These are phyloP conservation scores for Ramphastos sulfuratus DNA, from an alignment of 2,113 vertebrate species.

Conservation along the genomic window DNA sequence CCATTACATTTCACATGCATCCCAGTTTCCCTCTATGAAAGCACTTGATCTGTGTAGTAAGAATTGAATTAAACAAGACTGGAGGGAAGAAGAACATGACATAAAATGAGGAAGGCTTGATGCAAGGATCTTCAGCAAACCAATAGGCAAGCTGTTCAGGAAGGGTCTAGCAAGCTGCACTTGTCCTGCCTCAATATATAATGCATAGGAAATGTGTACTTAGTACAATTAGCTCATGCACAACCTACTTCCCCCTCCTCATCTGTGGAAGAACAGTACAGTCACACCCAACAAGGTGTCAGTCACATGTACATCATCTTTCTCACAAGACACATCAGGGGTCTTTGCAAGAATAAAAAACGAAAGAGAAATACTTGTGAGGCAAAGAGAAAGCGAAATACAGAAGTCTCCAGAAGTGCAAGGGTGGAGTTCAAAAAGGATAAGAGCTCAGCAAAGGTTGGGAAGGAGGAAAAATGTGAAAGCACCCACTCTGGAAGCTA, in stretches of 20 bases:
- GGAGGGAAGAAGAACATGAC: background rate
- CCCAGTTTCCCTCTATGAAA: background rate
- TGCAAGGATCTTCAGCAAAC: background rate
- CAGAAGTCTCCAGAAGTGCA: background rate
- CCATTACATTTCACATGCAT: background rate
- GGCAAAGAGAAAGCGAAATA: background rate
- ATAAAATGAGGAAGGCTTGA: background rate
- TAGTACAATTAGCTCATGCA: background rate
- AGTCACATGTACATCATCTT: background rate
- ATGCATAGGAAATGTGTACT: background rate
- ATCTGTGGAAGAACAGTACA: background rate
- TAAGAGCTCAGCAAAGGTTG: background rate
- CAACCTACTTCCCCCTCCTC: background rate
- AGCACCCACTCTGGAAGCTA: background rate
- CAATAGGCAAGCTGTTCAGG: background rate
- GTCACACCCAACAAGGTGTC: background rate
- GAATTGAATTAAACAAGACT: background rate
- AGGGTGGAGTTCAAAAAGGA: background rate
- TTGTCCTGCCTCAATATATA: rapidly evolving
- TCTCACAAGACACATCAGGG: background rate
- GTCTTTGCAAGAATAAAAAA: slow-evolving; percentile 4
- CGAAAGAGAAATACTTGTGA: background rate
- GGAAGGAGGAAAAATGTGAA: background rate
- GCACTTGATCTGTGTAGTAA: background rate
- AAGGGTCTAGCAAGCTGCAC: background rate